Base-by-base conservation (phyloP, 2,113 vertebrate genomes). In the Martes martes region DNA sequence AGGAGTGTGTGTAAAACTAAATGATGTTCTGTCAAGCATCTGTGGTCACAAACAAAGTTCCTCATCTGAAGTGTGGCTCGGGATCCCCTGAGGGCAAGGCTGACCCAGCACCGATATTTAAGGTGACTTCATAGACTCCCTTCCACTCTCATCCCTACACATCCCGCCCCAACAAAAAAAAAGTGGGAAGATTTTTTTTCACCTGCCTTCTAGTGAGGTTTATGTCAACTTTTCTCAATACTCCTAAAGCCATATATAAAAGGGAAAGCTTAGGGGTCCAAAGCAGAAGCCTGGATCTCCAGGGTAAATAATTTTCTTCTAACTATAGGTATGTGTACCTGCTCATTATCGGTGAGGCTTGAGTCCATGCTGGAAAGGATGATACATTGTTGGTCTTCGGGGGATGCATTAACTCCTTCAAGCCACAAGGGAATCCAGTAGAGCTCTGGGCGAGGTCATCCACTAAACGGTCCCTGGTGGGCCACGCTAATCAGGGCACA, bases 1-100 rank as follows among this genome's bases (percentile, higher is more conserved):
- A 98, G 98, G 98, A 98, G 97, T 98, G 98, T 98, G 98, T 98
- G 96, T 98, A 99, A 99, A 99, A 98, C 98, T 98, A 98, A 99
- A 97, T 98, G 98, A 99, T 98, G 98, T 98, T 98, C 98, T 99
- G 50, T 52, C 97, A 98, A 96, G 97, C 97, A 97, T 98, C 98
- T 99, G 98, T 97, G 98, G 95, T 95, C 96, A 94, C 88, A 95
- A 91, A 91, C 83, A 57, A 84, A 96, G 95, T 94, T 95, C 80
- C 80, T 83, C 89, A 36, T 96, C 95, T 52, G n/a, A 95, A 98
- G 94, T 50, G 61, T 95, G 95, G 97, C 82, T 55, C 92, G 42
- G 82, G 74, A 83, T 39, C 57, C 91, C 81, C 76, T 89, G 83
- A 33, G 76, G 98, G 73, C 89, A 96, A 96, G 97, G 94, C 89